phyloP scores from a whole-genome alignment of 2,888 invertebrate species.

The Leptarthrus brevirostris region DNA sequence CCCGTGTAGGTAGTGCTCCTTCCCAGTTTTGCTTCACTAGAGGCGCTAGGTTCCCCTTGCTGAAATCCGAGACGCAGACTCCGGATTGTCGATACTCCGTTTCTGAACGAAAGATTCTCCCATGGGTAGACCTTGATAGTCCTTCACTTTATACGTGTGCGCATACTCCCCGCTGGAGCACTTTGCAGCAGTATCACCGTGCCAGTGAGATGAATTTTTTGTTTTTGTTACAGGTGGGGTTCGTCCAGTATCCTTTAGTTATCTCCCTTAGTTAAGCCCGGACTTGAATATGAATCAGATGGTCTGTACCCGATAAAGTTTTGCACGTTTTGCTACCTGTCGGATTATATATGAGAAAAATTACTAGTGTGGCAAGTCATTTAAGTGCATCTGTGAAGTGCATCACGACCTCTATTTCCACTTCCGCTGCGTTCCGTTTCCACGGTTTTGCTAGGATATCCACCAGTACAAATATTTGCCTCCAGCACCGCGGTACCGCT shows the following conservation, averaged over 20 bases:
- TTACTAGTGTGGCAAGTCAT: constrained; percentile 1
- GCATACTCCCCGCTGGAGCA: constrained; percentile 30
- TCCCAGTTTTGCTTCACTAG: too few species aligned
- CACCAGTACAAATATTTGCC: background rate
- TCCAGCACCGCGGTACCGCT: background rate
- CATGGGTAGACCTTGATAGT: background rate
- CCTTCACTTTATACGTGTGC: background rate
- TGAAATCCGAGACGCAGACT: constrained; percentile 1
- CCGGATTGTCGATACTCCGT: background rate
- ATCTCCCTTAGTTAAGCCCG: constrained; percentile 58
- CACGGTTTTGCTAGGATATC: background rate
- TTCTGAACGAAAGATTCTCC: constrained; percentile 23
- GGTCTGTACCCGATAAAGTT: constrained; percentile 55
- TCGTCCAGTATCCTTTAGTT: constrained; percentile 58
- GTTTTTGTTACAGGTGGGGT: constrained; percentile 57
- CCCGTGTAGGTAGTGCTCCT: background rate
- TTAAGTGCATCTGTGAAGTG: constrained; percentile 35
- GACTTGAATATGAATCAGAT: constrained; percentile 58
- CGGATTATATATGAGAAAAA: constrained; percentile 42
- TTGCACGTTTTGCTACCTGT: constrained; percentile 51
- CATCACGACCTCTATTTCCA: constrained; percentile 16
- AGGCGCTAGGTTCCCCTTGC: background rate
- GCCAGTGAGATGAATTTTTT: constrained; percentile 39
- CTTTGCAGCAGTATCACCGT: constrained; percentile 23
- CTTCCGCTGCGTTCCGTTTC: constrained; percentile 17